A percentile compares a stretch with the other conserved stretches of the same genome.
Evolutionary conservation across 2,888 invertebrate species (phyloP).

Genomic region (Mimumesa dahlbomi): DNA sequence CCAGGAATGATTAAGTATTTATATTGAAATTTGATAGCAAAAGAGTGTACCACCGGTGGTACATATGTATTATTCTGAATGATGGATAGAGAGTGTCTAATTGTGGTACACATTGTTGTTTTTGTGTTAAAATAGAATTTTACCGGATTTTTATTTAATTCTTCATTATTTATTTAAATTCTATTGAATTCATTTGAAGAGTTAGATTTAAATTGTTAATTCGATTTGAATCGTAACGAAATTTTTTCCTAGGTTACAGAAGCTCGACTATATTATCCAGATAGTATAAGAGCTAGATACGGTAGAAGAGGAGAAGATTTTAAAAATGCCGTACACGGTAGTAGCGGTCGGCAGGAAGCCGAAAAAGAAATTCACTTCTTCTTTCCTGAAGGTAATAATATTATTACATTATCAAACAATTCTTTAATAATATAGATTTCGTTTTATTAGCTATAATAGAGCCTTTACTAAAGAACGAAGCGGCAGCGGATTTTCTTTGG

Average conservation of each 20-base stretch:
- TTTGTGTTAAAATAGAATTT: too few species aligned
- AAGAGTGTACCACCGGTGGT: too few species aligned
- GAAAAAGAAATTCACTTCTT: constrained; percentile 92
- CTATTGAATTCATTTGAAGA: too few species aligned
- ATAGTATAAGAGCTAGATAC: constrained; percentile 87
- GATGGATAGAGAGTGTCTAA: too few species aligned
- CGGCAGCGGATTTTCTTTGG: constrained; percentile 86
- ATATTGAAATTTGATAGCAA: too few species aligned
- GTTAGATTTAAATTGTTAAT: too few species aligned
- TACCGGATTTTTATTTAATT: too few species aligned
- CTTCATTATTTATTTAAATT: too few species aligned
- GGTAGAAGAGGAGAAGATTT: constrained; percentile 85
- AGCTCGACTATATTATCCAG: constrained; percentile 87
- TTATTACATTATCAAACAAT: not conserved
- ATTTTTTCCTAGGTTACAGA: constrained; percentile 84
- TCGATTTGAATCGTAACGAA: too few species aligned
- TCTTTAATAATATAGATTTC: constrained; percentile 38
- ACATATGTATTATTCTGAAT: too few species aligned
- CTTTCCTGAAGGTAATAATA: constrained; percentile 88
- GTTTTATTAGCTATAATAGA: constrained; percentile 86
- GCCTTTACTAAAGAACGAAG: constrained; percentile 85
- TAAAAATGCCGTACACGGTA: constrained; percentile 91
- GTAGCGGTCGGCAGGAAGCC: constrained; percentile 85
- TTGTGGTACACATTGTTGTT: too few species aligned
- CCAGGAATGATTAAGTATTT: too few species aligned